Base-by-base conservation (phyloP, 2,797 vertebrate species). In the Nothura maculosa region DNA sequence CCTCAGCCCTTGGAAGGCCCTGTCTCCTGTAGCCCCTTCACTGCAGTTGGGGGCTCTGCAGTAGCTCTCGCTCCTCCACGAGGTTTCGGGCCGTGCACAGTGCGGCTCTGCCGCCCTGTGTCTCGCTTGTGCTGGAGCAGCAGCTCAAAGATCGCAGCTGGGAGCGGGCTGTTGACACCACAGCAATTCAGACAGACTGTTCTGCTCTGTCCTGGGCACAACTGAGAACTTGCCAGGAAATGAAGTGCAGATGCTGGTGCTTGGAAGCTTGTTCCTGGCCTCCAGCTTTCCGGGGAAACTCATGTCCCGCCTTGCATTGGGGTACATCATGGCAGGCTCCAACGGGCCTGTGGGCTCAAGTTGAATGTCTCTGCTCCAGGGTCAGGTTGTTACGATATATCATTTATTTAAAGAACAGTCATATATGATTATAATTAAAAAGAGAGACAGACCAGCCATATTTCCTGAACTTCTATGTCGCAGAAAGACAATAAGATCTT, bases 31-130 rank as follows among this genome's bases (percentile, higher is more conserved):
- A 19, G 38, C 38, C 76, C 43, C 32, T 28, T 52, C 54, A 21
- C 22, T 34, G 4, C 21, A 74, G 18, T 21, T 27, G 30, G 15
- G n/a, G 19, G 10, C 7, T 66, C 40, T 61, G 1, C 36, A 66
- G 3, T 5, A 50, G 0, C 34, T 60, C 57, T 63, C 12, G 12
- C 13, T 79, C 60, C 52, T 74, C 42, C 1, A 0, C 5, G 36
- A 67, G 85, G 45, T 85, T 76, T 93, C 38, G 43, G 67, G 9
- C 36, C 8, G 15, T 47, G 32, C 36, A n/a, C 0, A 0, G 70
- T 75, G 57, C 19, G 15, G 28, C 21, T 75, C 58, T 92, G 77
- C 67, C 58, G 62, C 3, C 1, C 27, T 85, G 52, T 58, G 9
- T 60, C 81, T 34, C 70, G 5, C n/a, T 81, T 54, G 12, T 68